Conservation (phyloP, 30 jellyfish, hydroid and myxozoan genomes). For the Cassiopea xamachana region DNA sequence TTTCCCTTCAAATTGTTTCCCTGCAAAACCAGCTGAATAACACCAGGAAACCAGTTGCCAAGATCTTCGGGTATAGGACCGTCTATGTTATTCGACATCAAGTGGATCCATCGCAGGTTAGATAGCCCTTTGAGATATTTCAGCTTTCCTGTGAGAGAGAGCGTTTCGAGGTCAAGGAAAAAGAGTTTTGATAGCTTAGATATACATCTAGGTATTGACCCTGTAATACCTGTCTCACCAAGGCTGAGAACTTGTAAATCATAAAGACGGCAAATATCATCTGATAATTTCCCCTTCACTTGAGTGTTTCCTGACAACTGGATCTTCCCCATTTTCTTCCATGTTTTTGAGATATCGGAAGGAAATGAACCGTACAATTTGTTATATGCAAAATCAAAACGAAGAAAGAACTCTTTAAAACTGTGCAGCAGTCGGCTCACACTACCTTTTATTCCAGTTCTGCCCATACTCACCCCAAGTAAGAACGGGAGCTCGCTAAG, state of each 20-base stretch:
- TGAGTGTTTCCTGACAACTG: constrained; percentile 51
- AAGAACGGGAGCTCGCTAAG: constrained; percentile 53
- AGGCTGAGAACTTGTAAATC: constrained; percentile 69
- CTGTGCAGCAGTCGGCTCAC: constrained; percentile 11
- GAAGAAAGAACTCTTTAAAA: constrained; percentile 25
- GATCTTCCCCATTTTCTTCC: constrained; percentile 48
- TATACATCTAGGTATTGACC: constrained; percentile 30
- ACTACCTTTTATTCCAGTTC: constrained; percentile 38
- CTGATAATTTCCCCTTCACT: constrained; percentile 44
- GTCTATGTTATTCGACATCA: constrained; percentile 48
- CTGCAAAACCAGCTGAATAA: constrained; percentile 36
- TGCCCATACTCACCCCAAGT: constrained; percentile 58
- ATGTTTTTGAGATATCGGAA: constrained; percentile 8
- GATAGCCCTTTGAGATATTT: constrained; percentile 33
- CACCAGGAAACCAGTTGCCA: constrained; percentile 75
- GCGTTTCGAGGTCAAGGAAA: constrained; percentile 60
- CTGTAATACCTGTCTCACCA: constrained; percentile 65
- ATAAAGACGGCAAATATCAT: constrained; percentile 5
- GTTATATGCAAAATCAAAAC: constrained; percentile 61
- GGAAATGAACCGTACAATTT: constrained; percentile 53
- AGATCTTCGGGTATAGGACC: constrained; percentile 64
- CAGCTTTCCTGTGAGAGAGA: constrained; percentile 45
- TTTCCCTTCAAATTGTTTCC: constrained; percentile 39
- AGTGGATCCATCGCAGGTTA: constrained; percentile 26
- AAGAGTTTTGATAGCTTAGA: constrained; percentile 42